A percentile compares a stretch with the other conserved stretches of the same genome.
Conservation (phyloP, 1,140 invertebrate species). For the Drosophila leontia region DNA sequence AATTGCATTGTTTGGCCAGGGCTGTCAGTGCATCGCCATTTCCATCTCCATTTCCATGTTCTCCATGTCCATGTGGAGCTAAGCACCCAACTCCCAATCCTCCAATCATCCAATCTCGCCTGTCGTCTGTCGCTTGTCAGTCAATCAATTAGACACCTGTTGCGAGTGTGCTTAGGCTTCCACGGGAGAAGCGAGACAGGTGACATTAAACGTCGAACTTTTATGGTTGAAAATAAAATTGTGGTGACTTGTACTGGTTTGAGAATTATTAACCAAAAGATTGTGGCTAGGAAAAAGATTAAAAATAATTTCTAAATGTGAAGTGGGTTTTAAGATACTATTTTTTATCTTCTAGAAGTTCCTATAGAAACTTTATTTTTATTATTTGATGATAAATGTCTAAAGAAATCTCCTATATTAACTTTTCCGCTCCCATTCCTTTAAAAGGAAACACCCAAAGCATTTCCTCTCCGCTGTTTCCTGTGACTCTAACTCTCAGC, state of each 20-base stretch:
- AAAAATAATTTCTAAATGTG: neutral
- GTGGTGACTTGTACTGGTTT: neutral
- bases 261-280: neutral
- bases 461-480: slow-evolving; percentile 27
- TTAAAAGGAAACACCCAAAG: slow-evolving; percentile 22
- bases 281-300: neutral
- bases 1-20: slow-evolving; percentile 57
- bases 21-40: slow-evolving; percentile 34
- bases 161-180: slow-evolving; percentile 49
- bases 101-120: slow-evolving; percentile 43
- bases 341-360: neutral
- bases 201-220: slow-evolving; percentile 29
- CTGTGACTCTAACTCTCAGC: neutral
- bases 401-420: neutral
- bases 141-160: slow-evolving; percentile 75
- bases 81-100: slow-evolving; percentile 27
- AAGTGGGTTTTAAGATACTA: neutral
- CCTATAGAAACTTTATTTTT: slow-evolving; percentile 14
- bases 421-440: slow-evolving; percentile 3
- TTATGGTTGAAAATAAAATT: slow-evolving; percentile 4
- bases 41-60: slow-evolving; percentile 16
- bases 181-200: slow-evolving; percentile 18
- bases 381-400: slow-evolving; percentile 11
- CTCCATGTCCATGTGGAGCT: slow-evolving; percentile 13
- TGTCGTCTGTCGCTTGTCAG: slow-evolving; percentile 58